Conservation (phyloP, 2,888 invertebrate genomes). For the Drosophila hamatofila region DNA sequence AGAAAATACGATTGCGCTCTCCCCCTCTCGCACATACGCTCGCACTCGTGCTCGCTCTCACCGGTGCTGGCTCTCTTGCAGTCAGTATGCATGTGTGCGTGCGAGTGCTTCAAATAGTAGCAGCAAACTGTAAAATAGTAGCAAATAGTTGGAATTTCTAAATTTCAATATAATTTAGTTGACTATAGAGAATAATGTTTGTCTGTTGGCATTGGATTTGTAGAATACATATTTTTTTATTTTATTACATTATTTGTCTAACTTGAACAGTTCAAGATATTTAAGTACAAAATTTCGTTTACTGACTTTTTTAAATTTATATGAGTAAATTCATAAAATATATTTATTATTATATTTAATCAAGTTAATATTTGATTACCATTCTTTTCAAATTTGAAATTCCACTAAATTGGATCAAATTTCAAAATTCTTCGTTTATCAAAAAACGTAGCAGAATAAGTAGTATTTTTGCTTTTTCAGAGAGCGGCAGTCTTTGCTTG, state of each 20-base stretch:
- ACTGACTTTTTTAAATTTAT: background rate
- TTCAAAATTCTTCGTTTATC: background rate
- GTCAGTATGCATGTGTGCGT: background rate
- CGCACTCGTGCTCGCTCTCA: conserved; percentile 15
- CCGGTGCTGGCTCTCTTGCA: background rate
- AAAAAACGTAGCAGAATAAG: conserved; percentile 52
- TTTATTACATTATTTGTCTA: background rate
- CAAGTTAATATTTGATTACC: no score
- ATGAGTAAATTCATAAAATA: rapidly evolving
- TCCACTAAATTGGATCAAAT: background rate
- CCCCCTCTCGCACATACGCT: conserved; percentile 9
- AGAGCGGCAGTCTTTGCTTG: conserved; percentile 16
- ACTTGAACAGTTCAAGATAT: background rate
- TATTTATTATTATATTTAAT: no score
- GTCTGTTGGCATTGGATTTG: no score
- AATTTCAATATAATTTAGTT: no score
- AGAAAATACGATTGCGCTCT: conserved; percentile 16
- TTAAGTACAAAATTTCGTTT: background rate
- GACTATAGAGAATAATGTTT: no score
- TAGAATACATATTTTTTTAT: no score
- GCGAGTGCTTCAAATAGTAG: conserved; percentile 31
- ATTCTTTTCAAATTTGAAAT: no score
- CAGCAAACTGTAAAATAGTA: conserved; percentile 34
- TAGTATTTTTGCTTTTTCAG: conserved; percentile 34
- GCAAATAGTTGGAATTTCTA: background rate